Percentiles rank a stretch among this genome's conserved stretches.
Evolutionary conservation across 2,888 invertebrate genomes (phyloP).

Genomic region (Pammene aurita): DNA sequence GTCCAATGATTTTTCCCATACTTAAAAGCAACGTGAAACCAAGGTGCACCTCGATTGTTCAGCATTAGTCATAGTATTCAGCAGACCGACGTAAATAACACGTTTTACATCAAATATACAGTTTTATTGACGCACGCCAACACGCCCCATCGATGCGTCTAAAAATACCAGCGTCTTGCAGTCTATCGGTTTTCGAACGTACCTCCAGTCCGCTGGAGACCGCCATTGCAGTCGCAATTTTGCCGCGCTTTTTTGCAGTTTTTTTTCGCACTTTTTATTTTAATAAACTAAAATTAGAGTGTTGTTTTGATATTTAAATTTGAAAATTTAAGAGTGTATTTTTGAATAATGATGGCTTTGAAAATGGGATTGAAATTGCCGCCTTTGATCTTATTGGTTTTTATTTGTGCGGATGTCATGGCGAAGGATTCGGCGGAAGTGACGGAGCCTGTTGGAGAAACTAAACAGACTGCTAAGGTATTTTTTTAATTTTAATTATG

Average conservation of each 20-base stretch:
- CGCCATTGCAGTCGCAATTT: constrained; percentile 47
- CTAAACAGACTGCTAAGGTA: constrained; percentile 31
- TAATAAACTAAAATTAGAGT: not conserved
- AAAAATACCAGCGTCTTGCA: constrained; percentile 62
- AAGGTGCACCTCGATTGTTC: constrained; percentile 3
- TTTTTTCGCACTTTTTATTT: constrained; percentile 14
- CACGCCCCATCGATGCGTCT: constrained; percentile 60
- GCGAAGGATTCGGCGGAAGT: constrained; percentile 31
- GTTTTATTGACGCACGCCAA: constrained; percentile 38
- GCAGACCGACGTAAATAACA: constrained; percentile 17
- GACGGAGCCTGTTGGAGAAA: constrained; percentile 18
- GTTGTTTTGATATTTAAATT: not conserved
- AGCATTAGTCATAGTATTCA: constrained; percentile 31
- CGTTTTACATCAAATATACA: constrained; percentile 32
- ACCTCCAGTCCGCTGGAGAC: constrained; percentile 64
- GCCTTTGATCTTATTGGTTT: constrained; percentile 30
- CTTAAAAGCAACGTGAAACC: not conserved
- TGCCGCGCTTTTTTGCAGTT: constrained; percentile 28
- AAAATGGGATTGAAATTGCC: constrained; percentile 17
- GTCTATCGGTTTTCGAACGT: constrained; percentile 51
- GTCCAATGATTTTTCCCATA: no score
- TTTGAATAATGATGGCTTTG: constrained; percentile 19
- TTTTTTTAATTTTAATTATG: not conserved
- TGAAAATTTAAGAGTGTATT: not conserved
- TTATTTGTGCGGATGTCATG: constrained; percentile 36